phyloP scores from a whole-genome alignment of 2,888 invertebrate species.

The Ptychoptera albimana region DNA sequence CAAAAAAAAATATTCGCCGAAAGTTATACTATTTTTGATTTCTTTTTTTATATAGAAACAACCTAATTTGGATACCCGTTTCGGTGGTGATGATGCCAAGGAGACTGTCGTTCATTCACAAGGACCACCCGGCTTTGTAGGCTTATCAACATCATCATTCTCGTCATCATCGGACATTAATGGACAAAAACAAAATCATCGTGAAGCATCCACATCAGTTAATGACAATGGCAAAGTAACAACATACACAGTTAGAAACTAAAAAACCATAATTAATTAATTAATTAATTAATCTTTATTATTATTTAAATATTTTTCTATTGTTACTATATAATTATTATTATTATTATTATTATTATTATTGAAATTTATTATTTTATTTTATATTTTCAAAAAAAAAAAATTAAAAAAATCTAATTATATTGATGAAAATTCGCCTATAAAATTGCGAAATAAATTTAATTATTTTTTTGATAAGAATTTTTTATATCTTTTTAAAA shows the following conservation, averaged over 20 bases:
- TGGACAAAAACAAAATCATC: constrained; percentile 37
- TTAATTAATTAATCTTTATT: neutral
- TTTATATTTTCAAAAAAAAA: too few relatives aligned
- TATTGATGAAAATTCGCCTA: too few relatives aligned
- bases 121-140: constrained; percentile 17
- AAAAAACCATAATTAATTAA: neutral
- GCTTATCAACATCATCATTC: constrained; percentile 48
- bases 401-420: too few relatives aligned
- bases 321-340: neutral
- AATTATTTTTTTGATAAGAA: too few relatives aligned
- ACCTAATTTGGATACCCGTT: constrained; percentile 34
- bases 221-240: constrained; percentile 60
- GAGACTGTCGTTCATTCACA: constrained; percentile 17
- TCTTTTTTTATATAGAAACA: constrained; percentile 25
- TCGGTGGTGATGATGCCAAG: constrained; percentile 17
- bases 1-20: neutral
- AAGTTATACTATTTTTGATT: neutral
- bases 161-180: constrained; percentile 40
- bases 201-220: constrained; percentile 46
- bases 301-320: neutral
- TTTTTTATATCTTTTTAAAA: too few relatives aligned
- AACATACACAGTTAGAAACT: constrained; percentile 27
- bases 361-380: too few relatives aligned
- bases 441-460: too few relatives aligned
- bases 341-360: too few relatives aligned